Conservation (phyloP, 2,113 vertebrate genomes). For the Okapia johnstoni region DNA sequence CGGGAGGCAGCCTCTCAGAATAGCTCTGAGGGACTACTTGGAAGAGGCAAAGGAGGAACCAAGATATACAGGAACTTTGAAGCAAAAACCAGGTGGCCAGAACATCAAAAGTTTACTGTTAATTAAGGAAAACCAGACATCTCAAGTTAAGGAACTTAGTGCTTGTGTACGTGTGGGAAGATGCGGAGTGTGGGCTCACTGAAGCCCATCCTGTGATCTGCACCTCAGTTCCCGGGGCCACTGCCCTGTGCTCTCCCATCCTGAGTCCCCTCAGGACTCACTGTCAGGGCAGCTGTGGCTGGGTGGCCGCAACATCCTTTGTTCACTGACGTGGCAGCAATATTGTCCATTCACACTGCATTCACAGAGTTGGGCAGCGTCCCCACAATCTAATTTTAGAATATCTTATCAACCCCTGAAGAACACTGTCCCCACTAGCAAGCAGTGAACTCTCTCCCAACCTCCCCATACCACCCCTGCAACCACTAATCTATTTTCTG, state of each 20-base stretch:
- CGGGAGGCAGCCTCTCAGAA: background rate
- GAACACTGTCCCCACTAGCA: background rate
- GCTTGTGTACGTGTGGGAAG: background rate
- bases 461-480: no score
- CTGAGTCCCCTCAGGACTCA: background rate
- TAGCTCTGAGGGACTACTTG: background rate
- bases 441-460: background rate
- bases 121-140: background rate
- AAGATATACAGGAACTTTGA: background rate
- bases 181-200: background rate
- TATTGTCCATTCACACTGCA: background rate
- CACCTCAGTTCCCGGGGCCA: background rate
- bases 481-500: background rate
- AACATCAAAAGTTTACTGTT: background rate
- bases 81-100: background rate
- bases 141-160: background rate
- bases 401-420: background rate
- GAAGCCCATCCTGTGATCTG: background rate
- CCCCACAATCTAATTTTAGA: background rate
- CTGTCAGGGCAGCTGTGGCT: background rate
- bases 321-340: background rate
- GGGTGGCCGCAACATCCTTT: background rate
- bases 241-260: accelerated
- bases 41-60: background rate
- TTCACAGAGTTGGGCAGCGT: background rate